Evolutionary conservation across 2,888 invertebrate genomes (phyloP), one percentile per base, ranked within the genome.

Genomic region (Metellina segmentata): DNA sequence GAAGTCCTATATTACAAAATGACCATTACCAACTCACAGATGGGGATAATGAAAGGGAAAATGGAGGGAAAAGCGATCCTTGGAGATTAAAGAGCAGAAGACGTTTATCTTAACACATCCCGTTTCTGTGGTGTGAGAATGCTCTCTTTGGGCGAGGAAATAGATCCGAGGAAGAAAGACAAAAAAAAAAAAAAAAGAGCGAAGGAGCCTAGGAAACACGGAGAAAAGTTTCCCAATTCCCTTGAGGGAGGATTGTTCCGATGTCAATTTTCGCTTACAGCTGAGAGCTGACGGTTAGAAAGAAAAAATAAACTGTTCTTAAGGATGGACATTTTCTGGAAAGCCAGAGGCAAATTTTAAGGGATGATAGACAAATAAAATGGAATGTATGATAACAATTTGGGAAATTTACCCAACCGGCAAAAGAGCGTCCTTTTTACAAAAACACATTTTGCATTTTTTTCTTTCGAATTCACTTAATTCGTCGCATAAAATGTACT

Each of bases 211-310:
- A 20, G 13, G 49, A 20, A 52, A 52, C 8, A 52, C 48, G 7
- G 13, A 13, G 9, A 48, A 69, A 77, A 69, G 49, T 34, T 49
- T 11, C 8, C 77, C 78, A 70, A 48, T 77, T 85, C 48, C 69
- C 69, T 16, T 0, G 53, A 69, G 61, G 85, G 61, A 77, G 75
- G 34, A 74, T 85, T 77, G 85, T 85, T 77, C 49, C 51, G 69
- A 77, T 85, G 85, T 77, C 85, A 75, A 85, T 74, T 85, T 85
- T 78, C 69, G 77, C 85, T 77, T 51, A 69, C 69, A 85, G 77
- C 48, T 49, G 70, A 70, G 48, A 48, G 34, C 16, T 74, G 13
- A 74, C 16, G 20, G 16, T 20, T 19, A 34, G 61, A 20, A 48
- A 81, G 48, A 81, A 81, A 71, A 71, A 71, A 71, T 71, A 71